Percentiles rank a stretch among this genome's conserved stretches.
These are phyloP conservation scores for Macrobrachium nipponense DNA, from an alignment of 1,140 invertebrate genomes.

Conservation along the genomic window DNA sequence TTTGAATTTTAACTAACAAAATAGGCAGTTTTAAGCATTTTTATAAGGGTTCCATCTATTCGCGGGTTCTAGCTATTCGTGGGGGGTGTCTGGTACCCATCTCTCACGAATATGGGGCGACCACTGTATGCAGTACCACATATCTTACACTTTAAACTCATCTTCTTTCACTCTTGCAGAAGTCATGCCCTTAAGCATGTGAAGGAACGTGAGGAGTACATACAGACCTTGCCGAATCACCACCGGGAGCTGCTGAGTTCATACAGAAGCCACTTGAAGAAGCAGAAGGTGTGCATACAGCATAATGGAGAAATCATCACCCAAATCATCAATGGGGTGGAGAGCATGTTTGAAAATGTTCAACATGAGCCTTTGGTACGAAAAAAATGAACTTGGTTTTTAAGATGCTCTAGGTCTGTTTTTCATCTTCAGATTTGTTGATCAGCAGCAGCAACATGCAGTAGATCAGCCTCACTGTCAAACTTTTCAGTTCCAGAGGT, in stretches of 20 bases:
- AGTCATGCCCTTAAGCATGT: conserved; percentile 69
- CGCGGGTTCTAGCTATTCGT: no score
- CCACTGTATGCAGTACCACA: background rate
- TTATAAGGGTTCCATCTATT: no score
- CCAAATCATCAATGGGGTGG: conserved; percentile 84
- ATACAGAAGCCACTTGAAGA: conserved; percentile 81
- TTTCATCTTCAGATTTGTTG: no score
- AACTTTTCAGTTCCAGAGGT: no score
- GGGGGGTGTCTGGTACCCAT: no score
- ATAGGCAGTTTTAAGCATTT: no score
- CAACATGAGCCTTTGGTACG: conserved; percentile 67
- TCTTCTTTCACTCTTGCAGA: conserved; percentile 66
- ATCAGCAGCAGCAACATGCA: no score
- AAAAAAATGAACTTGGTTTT: background rate
- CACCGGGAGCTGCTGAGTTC: conserved; percentile 82
- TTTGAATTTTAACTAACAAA: no score
- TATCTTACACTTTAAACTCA: conserved; percentile 20
- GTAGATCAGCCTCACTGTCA: no score
- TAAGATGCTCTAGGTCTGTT: no score
- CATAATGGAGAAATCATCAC: conserved; percentile 87
- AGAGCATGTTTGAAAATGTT: conserved; percentile 86
- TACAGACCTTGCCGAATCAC: conserved; percentile 78
- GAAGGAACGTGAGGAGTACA: conserved; percentile 79
- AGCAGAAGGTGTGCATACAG: conserved; percentile 83
- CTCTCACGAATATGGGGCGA: no score